phyloP scores from a whole-genome alignment of 2,888 invertebrate species.

The Zhuqinia jingwanae region DNA sequence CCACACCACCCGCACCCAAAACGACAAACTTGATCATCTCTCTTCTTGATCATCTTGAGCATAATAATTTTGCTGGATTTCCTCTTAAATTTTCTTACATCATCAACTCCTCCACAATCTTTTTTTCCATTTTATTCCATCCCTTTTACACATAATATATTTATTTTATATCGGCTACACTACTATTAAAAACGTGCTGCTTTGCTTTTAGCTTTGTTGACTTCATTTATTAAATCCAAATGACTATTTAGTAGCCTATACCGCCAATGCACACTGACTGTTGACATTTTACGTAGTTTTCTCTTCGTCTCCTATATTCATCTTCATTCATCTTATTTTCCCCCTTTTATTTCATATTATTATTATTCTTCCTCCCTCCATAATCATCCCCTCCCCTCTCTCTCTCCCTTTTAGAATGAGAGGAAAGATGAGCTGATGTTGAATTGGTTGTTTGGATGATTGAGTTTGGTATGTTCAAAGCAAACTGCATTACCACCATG shows the following conservation, averaged over 20 bases:
- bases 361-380: not conserved
- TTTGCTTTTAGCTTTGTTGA: conserved; percentile 10
- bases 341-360: not conserved
- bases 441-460: conserved; percentile 59
- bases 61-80: not conserved
- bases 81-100: not conserved
- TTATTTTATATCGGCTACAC: conserved; percentile 24
- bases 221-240: conserved; percentile 56
- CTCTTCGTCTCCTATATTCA: not conserved
- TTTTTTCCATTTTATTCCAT: too few species aligned
- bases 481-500: not conserved
- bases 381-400: not conserved
- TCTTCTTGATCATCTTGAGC: not conserved
- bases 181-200: conserved; percentile 26
- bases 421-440: not conserved
- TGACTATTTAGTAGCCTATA: conserved; percentile 27
- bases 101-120: not conserved
- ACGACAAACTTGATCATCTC: not conserved
- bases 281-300: conserved; percentile 33
- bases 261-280: too few species aligned
- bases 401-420: not conserved
- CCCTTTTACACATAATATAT: not conserved
- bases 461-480: conserved; percentile 35
- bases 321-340: conserved; percentile 6
- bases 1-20: not conserved